phyloP scores from a whole-genome alignment of 2,797 vertebrate genomes.

The Mormyrops attenuatus region DNA sequence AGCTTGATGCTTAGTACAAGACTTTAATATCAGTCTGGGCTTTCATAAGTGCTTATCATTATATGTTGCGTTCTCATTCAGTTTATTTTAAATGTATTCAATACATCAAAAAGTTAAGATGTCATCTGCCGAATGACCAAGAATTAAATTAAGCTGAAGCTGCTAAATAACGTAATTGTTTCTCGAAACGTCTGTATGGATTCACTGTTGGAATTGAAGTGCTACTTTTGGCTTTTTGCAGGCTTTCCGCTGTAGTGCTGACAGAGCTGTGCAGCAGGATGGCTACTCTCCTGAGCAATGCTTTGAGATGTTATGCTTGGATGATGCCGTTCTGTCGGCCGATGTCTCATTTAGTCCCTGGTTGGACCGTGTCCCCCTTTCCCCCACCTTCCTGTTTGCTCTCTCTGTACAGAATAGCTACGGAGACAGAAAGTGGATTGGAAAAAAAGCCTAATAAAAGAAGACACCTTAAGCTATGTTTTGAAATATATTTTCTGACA shows the following conservation, averaged over 20 bases:
- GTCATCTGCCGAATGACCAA: neutral
- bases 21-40: neutral
- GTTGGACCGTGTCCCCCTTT: neutral
- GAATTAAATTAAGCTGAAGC: neutral
- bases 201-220: neutral
- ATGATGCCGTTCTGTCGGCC: neutral
- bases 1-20: neutral
- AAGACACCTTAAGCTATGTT: neutral
- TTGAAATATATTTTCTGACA: neutral
- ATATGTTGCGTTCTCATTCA: neutral
- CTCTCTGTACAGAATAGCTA: neutral
- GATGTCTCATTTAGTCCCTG: neutral
- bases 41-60: neutral
- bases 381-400: neutral
- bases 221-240: neutral
- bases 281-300: neutral
- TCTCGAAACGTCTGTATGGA: neutral
- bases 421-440: neutral
- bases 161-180: neutral
- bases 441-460: neutral
- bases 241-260: neutral
- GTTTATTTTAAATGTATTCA: neutral
- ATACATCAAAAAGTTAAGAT: neutral
- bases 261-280: neutral
- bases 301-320: neutral